Conservation (phyloP, 2,113 vertebrate species). For the Callaeas wilsoni region DNA sequence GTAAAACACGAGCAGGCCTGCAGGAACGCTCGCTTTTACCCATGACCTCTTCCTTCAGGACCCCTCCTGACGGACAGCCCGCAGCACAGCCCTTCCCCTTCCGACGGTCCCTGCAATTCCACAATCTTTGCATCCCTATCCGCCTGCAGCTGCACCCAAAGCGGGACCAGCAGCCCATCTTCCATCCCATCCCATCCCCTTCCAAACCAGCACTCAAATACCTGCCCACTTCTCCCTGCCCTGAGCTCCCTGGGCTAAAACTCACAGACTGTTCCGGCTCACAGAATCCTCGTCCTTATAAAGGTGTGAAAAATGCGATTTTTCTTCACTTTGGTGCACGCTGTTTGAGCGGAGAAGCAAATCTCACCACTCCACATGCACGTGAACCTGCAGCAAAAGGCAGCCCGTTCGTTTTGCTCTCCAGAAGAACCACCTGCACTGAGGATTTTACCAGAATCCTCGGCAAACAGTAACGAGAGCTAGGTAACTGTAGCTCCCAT, state of each 20-base stretch:
- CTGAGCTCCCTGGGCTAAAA: background rate
- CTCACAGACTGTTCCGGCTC: background rate
- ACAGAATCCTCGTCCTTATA: background rate
- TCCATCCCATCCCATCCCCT: background rate
- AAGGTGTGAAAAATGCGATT: background rate
- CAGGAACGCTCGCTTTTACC: background rate
- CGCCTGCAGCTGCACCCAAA: background rate
- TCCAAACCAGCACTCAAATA: background rate
- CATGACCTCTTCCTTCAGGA: background rate
- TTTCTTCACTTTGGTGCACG: accelerated
- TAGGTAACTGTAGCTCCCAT: background rate
- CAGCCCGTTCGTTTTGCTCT: background rate
- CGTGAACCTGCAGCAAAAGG: background rate
- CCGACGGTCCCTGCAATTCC: background rate
- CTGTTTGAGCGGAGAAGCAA: background rate
- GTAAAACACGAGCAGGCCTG: background rate
- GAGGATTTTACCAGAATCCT: background rate
- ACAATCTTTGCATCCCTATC: background rate
- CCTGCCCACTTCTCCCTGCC: background rate
- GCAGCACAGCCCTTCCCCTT: background rate
- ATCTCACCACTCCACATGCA: background rate
- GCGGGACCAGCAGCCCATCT: background rate
- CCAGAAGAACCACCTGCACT: background rate
- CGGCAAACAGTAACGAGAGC: background rate
- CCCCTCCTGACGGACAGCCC: background rate